Percentiles rank a stretch among this genome's conserved stretches.
These are phyloP conservation scores for Opisthograptis luteolata DNA, from an alignment of 2,888 invertebrate species.

Conservation along the genomic window DNA sequence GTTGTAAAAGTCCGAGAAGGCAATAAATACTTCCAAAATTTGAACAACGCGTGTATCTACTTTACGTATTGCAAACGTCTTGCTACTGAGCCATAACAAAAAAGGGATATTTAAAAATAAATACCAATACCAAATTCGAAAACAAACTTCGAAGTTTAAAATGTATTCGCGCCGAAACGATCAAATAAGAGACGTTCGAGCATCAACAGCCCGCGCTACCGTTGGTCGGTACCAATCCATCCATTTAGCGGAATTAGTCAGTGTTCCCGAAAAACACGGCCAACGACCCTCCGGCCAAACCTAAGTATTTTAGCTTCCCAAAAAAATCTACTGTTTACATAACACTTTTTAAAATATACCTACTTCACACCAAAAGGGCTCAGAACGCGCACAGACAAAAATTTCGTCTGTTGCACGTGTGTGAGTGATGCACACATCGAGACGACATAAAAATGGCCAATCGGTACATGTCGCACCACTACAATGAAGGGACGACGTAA, in stretches of 20 bases:
- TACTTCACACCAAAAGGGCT: conserved; percentile 66
- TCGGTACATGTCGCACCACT: conserved; percentile 82
- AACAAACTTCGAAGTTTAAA: conserved; percentile 23
- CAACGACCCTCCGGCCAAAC: conserved; percentile 74
- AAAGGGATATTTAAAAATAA: conserved; percentile 20
- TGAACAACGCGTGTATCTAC: background rate
- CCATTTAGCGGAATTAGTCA: conserved; percentile 79
- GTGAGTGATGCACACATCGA: conserved; percentile 75
- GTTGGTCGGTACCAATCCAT: conserved; percentile 54
- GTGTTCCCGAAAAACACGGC: conserved; percentile 80
- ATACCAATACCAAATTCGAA: conserved; percentile 22
- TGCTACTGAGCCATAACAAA: conserved; percentile 24
- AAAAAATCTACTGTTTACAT: conserved; percentile 80
- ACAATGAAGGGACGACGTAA: conserved; percentile 83
- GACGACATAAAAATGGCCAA: conserved; percentile 77
- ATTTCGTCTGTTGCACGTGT: conserved; percentile 66
- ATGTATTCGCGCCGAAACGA: conserved; percentile 54
- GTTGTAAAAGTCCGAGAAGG: too few species aligned
- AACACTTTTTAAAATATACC: conserved; percentile 80
- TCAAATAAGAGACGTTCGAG: conserved; percentile 44
- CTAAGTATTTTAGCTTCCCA: conserved; percentile 76
- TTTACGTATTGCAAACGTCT: conserved; percentile 1
- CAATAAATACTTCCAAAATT: background rate
- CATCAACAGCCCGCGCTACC: conserved; percentile 57
- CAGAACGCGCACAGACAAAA: conserved; percentile 69